Conservation (phyloP, 2,888 invertebrate genomes). For the Cephus runcator region DNA sequence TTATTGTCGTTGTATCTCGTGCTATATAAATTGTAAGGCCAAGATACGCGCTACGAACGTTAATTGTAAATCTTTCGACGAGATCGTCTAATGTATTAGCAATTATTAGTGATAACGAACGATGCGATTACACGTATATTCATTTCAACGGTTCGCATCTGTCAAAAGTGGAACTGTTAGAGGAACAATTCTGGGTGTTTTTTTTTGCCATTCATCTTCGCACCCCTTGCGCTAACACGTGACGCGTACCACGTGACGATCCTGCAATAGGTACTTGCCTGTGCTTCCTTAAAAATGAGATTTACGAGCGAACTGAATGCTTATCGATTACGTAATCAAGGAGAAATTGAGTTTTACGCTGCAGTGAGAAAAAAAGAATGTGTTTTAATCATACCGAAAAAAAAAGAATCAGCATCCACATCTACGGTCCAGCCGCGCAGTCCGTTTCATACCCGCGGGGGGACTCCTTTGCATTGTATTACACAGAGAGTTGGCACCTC, state of each 20-base stretch:
- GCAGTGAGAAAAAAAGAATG: not conserved
- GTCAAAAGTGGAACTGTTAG: not conserved
- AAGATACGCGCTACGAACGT: not conserved
- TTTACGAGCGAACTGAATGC: not conserved
- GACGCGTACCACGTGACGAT: not conserved
- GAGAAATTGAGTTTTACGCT: not conserved
- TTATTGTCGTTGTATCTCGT: not conserved
- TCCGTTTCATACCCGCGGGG: not conserved
- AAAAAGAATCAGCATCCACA: not conserved
- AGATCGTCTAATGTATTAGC: not conserved
- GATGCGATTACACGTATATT: not conserved
- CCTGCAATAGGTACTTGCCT: not conserved
- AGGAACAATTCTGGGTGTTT: not conserved
- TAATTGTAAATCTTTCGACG: not conserved
- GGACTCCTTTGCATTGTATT: not conserved
- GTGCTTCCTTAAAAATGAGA: not conserved
- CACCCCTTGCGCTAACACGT: not conserved
- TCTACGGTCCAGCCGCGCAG: not conserved
- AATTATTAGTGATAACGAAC: not conserved
- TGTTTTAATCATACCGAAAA: not conserved
- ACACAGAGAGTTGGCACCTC: not conserved
- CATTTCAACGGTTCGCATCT: not conserved
- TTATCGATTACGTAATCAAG: not conserved
- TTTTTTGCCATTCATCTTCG: not conserved
- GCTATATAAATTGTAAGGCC: not conserved